These are phyloP conservation scores for Pavo muticus DNA, from an alignment of 2,113 vertebrate species.

Conservation along the genomic window DNA sequence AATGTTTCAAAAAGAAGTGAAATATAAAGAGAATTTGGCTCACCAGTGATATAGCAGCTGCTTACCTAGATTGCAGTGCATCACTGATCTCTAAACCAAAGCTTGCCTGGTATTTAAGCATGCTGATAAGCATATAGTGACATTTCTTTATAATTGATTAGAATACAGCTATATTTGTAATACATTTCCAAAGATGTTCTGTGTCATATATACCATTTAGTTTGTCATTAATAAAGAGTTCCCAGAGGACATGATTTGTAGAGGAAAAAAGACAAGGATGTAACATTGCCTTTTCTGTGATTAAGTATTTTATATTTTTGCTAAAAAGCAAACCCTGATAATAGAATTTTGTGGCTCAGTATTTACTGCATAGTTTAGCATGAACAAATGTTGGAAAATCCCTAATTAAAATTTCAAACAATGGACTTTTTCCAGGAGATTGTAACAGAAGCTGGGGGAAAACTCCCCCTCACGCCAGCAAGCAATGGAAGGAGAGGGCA, in stretches of 20 bases:
- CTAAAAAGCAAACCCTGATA: not conserved
- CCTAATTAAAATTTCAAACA: not conserved
- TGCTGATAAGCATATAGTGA: not conserved
- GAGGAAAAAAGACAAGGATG: not conserved
- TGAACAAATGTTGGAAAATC: not conserved
- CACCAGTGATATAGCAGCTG: not conserved
- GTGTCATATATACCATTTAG: not conserved
- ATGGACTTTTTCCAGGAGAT: not conserved
- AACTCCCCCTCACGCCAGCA: not conserved
- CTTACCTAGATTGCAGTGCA: not conserved
- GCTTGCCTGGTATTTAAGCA: not conserved
- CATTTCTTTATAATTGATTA: not conserved
- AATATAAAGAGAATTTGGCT: not conserved
- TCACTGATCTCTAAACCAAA: not conserved
- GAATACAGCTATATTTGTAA: not conserved
- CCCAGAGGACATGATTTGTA: not conserved
- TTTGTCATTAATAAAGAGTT: not conserved
- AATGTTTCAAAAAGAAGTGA: not conserved
- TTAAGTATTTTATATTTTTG: not conserved
- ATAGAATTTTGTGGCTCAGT: not conserved
- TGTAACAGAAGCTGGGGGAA: not conserved
- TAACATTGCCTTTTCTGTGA: not conserved
- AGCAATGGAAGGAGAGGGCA: accelerated
- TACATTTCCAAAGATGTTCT: not conserved
- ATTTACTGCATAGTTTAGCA: not conserved